Conservation (phyloP, 2,113 vertebrate genomes). For the Deroptyus accipitrinus region DNA sequence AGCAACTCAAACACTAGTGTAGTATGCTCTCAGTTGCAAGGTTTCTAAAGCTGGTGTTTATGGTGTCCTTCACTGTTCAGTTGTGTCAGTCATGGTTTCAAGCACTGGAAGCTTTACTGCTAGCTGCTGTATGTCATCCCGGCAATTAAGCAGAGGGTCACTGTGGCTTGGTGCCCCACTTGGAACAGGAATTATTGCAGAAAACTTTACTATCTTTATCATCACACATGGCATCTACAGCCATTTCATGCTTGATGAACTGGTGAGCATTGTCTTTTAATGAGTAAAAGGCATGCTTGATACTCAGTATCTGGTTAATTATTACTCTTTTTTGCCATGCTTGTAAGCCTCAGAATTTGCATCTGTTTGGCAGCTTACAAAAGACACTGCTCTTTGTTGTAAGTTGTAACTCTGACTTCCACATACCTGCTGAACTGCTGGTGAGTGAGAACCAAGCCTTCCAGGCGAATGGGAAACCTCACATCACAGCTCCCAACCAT, state of each 20-base stretch:
- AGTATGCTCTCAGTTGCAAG: not conserved
- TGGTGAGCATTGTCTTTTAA: not conserved
- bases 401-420: not conserved
- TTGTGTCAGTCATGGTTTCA: not conserved
- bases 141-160: not conserved
- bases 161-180: not conserved
- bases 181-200: not conserved
- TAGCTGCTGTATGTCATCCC: not conserved
- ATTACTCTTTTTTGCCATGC: not conserved
- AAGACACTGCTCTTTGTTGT: not conserved
- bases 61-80: not conserved
- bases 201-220: not conserved
- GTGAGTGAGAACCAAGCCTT: constrained; percentile 90
- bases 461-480: constrained; percentile 90
- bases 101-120: not conserved
- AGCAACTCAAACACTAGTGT: not conserved
- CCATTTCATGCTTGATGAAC: not conserved
- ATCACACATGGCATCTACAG: not conserved
- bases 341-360: not conserved
- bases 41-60: not conserved
- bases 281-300: not conserved
- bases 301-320: not conserved
- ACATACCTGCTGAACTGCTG: constrained; percentile 93
- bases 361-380: not conserved
- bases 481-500: constrained; percentile 98